phyloP scores from a whole-genome alignment of 2,888 invertebrate genomes.

The Bursaphelenchus okinawaensis region DNA sequence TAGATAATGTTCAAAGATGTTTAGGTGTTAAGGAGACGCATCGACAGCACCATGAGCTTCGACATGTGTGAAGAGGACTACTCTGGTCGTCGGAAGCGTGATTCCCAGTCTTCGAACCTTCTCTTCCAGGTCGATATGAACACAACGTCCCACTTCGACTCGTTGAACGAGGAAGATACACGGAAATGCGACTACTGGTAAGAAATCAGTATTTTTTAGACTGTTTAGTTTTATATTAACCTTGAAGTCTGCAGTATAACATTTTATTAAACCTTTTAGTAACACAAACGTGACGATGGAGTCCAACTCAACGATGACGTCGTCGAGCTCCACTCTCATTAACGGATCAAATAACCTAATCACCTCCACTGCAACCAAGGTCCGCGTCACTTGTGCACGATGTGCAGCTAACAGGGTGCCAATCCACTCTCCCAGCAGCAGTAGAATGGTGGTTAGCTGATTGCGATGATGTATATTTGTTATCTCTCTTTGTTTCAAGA shows the following conservation, averaged over 20 bases:
- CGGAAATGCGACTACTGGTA: background rate
- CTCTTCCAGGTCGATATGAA: background rate
- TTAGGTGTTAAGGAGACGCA: constrained; percentile 4
- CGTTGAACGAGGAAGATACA: background rate
- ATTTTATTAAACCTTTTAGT: background rate
- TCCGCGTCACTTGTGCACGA: background rate
- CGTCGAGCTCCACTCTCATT: background rate
- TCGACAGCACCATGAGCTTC: constrained; percentile 5
- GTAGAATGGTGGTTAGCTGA: background rate
- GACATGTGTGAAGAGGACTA: constrained; percentile 9
- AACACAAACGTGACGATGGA: background rate
- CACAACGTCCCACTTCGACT: background rate
- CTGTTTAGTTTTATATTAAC: background rate
- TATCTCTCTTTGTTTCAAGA: background rate
- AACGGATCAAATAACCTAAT: background rate
- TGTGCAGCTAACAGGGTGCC: background rate
- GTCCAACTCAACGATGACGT: background rate
- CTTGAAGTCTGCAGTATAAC: too few species aligned
- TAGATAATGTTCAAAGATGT: background rate
- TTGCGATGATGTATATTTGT: too few species aligned
- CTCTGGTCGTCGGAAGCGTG: background rate
- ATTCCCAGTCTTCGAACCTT: background rate
- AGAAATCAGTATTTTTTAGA: background rate
- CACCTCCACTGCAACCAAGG: background rate
- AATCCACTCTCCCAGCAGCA: background rate